Evolutionary conservation across 1,140 invertebrate genomes (phyloP).

Genomic region (Lanistes nyassanus): DNA sequence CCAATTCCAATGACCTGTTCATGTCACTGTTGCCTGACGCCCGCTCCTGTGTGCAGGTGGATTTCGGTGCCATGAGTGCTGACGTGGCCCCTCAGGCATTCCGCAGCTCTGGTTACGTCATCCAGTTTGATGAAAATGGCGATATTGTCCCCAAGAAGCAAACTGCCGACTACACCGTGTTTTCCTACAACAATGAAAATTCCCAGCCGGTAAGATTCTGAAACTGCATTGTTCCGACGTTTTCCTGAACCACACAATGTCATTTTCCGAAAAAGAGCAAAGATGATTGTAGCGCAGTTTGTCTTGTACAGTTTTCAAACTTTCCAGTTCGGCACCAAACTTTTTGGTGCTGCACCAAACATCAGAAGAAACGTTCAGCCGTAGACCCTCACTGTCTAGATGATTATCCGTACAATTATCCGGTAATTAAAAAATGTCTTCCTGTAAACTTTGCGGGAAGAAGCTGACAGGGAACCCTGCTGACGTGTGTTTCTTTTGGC

Average conservation of each 20-base stretch:
- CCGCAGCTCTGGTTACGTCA: conserved; percentile 12
- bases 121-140: conserved; percentile 39
- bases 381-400: background rate
- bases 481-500: background rate
- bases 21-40: background rate
- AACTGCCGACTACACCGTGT: conserved; percentile 17
- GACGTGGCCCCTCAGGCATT: conserved; percentile 34
- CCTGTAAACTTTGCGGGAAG: too few species aligned
- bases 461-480: too few species aligned
- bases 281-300: too few species aligned
- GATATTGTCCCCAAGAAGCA: conserved; percentile 23
- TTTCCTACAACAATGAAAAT: conserved; percentile 7
- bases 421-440: too few species aligned
- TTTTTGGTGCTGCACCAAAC: too few species aligned
- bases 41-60: conserved; percentile 16
- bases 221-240: background rate
- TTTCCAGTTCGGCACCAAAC: too few species aligned
- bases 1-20: too few species aligned
- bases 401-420: too few species aligned
- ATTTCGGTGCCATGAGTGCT: conserved; percentile 31
- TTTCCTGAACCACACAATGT: too few species aligned
- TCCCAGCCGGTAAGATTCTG: background rate
- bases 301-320: too few species aligned
- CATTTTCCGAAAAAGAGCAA: too few species aligned
- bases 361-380: too few species aligned